A percentile compares a stretch with the other conserved stretches of the same genome.
phyloP scores from a whole-genome alignment of 2,797 vertebrate species.

The Pterois miles region DNA sequence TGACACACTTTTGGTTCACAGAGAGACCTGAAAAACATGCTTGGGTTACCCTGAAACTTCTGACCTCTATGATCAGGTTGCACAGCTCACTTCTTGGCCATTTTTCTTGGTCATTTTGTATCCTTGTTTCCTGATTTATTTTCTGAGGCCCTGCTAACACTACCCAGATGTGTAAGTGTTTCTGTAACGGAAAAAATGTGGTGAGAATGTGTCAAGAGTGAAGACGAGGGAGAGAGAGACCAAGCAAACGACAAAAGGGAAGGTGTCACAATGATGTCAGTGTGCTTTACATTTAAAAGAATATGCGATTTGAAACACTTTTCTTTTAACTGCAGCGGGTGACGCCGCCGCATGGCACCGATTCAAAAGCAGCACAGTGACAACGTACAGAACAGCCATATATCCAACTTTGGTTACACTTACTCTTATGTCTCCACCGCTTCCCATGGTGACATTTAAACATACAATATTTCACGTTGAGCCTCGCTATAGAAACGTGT shows the following conservation, averaged over 20 bases:
- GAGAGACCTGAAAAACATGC: constrained; percentile 36
- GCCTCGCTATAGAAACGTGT: constrained; percentile 54
- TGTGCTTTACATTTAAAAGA: constrained; percentile 48
- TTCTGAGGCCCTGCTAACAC: constrained; percentile 62
- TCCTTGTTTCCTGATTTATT: constrained; percentile 69
- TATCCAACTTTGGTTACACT: constrained; percentile 18
- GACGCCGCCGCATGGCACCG: constrained; percentile 18
- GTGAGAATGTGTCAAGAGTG: constrained; percentile 39
- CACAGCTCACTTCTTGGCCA: constrained; percentile 39
- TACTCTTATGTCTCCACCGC: constrained; percentile 25
- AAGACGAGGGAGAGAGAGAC: constrained; percentile 29
- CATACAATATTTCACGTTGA: constrained; percentile 62
- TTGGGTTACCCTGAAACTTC: constrained; percentile 43
- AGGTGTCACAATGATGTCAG: constrained; percentile 38
- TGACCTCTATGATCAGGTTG: constrained; percentile 60
- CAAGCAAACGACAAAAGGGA: constrained; percentile 28
- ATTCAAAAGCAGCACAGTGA: constrained; percentile 41
- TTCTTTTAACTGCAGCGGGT: constrained; percentile 24
- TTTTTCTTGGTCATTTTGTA: constrained; percentile 53
- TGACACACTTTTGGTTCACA: constrained; percentile 33
- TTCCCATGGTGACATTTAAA: constrained; percentile 59
- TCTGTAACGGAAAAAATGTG: constrained; percentile 49
- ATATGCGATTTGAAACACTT: constrained; percentile 57
- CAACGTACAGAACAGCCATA: constrained; percentile 22
- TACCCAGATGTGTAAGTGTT: constrained; percentile 71